Conservation (phyloP, 2,797 vertebrate genomes). For the Halcyon smyrnensis region DNA sequence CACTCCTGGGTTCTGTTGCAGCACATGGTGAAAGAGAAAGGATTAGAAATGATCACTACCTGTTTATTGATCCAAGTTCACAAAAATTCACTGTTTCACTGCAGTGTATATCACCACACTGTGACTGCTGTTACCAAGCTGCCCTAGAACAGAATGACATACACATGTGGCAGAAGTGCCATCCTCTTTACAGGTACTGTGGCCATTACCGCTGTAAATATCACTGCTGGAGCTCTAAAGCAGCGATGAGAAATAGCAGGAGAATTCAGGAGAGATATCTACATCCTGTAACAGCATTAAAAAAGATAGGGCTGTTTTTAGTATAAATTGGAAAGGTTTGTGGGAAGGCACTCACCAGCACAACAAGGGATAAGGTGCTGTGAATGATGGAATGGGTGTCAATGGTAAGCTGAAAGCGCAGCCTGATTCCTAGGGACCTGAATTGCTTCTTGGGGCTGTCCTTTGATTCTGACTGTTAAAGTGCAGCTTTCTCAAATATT, state of each 20-base stretch:
- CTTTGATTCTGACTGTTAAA: neutral
- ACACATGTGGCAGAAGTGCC: neutral
- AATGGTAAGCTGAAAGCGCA: neutral
- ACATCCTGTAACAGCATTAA: neutral
- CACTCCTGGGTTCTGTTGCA: neutral
- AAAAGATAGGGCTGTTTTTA: neutral
- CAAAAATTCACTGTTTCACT: neutral
- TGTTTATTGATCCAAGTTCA: neutral
- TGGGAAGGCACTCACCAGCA: neutral
- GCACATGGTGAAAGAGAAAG: neutral
- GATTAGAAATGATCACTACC: neutral
- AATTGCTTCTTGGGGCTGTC: neutral
- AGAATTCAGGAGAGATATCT: neutral
- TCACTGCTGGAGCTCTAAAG: neutral
- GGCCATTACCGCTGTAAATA: neutral
- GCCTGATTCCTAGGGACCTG: neutral
- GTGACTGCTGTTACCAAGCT: neutral
- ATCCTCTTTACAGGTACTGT: neutral
- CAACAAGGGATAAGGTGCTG: neutral
- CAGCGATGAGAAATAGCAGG: neutral
- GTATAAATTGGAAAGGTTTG: neutral
- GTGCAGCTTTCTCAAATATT: neutral
- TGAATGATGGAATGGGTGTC: neutral
- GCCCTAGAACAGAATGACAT: neutral
- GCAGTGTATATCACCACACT: accelerated